Base-by-base conservation (phyloP, 1,140 invertebrate species). In the Colletes gigas region DNA sequence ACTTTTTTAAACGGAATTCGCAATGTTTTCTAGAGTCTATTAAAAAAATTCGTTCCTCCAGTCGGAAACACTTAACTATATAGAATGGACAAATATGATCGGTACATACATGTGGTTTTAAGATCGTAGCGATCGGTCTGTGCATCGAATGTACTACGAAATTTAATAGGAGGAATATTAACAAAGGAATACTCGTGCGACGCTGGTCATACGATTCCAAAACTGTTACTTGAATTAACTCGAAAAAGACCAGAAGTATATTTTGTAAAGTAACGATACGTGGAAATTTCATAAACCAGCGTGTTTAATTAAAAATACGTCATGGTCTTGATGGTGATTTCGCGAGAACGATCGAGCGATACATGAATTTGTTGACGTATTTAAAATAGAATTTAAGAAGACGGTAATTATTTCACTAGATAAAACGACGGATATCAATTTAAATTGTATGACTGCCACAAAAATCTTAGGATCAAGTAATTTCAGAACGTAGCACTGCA, bases 141-240 rank as follows among this genome's bases (percentile, higher is more conserved):
- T 66, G 82, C 57, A 67, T 75, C 62, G 67, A 73, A 78, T 65
- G 62, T 83, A 83, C 60, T 65, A 57, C 67, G 60, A 85, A 83
- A 83, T 77, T 81, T 74, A 19, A 21, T 50, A 62, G 83, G 54
- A 85, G 47, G 79, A 76, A 63, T 62, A 62, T 81, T 76, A 69
- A 72, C 76, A 82, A 82, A 66, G 80, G 62, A 86, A 86, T 59
- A 86, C 77, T 87, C 84, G 84, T 79, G 70, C 57, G 63, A 73
- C 54, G n/a, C 68, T 79, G 52, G 47, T 76, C 67, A 71, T 65
- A 77, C 17, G 44, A 72, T 55, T 57, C 52, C 15, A 59, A 84
- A 84, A 41, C 41, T 41, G 39, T 60, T 55, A 79, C 59, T 72
- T 63, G 1, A 52, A 72, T 62, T 78, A 21, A 54, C 7, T 63